These are phyloP conservation scores for Platynereis dumerilii DNA, from an alignment of 2,888 invertebrate genomes.

Conservation along the genomic window DNA sequence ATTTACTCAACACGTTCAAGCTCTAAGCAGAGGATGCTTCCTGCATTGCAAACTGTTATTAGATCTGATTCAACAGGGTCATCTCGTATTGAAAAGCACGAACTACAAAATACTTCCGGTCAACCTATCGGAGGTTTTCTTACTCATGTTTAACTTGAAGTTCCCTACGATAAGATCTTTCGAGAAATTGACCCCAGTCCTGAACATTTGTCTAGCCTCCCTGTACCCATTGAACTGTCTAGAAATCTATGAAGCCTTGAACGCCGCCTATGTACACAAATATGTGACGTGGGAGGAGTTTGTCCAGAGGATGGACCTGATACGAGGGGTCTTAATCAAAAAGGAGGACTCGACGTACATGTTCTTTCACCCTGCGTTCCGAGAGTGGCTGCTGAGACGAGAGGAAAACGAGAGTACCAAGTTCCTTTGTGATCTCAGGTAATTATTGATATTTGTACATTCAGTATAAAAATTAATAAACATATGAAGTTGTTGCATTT, in stretches of 20 bases:
- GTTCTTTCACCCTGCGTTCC: constrained; percentile 97
- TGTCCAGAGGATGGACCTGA: constrained; percentile 81
- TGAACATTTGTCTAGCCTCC: constrained; percentile 89
- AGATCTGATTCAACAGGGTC: constrained; percentile 89
- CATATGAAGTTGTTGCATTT: no score
- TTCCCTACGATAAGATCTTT: constrained; percentile 91
- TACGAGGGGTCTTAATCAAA: constrained; percentile 87
- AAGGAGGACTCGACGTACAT: constrained; percentile 92
- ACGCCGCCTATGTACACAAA: constrained; percentile 77
- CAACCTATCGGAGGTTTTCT: constrained; percentile 72
- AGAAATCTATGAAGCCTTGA: constrained; percentile 92
- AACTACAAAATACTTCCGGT: constrained; percentile 77
- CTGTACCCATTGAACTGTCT: constrained; percentile 86
- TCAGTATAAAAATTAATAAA: no score
- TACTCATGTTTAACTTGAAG: constrained; percentile 86
- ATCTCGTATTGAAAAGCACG: constrained; percentile 89
- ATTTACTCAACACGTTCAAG: constrained; percentile 84
- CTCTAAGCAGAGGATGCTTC: constrained; percentile 84
- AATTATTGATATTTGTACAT: no score
- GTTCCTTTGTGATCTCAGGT: constrained; percentile 88
- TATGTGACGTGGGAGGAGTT: constrained; percentile 91
- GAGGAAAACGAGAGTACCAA: constrained; percentile 76
- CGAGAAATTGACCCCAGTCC: constrained; percentile 81
- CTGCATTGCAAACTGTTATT: constrained; percentile 89
- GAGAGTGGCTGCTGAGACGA: constrained; percentile 92